These are phyloP conservation scores for Hipparchia sbordonii DNA, from an alignment of 2,888 invertebrate species.

Conservation along the genomic window DNA sequence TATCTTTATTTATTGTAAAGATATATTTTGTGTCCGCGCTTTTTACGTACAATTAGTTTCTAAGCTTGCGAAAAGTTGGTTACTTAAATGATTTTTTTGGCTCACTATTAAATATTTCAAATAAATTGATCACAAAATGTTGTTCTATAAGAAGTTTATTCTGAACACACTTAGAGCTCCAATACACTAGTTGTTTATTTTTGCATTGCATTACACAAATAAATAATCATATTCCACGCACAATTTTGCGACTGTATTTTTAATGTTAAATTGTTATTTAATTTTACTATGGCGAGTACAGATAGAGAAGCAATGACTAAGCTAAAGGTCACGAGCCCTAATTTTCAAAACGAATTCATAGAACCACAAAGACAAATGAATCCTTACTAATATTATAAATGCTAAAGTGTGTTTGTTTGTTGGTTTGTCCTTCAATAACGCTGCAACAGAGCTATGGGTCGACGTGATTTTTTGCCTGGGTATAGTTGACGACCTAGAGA, in stretches of 20 bases:
- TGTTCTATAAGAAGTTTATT: background rate
- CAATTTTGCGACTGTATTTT: constrained; percentile 1
- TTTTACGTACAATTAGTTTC: constrained; percentile 2
- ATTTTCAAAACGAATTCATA: no score
- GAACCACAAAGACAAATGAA: no score
- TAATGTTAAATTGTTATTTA: background rate
- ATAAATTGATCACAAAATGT: background rate
- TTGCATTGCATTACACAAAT: background rate
- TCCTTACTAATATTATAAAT: no score
- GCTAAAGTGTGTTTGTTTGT: no score
- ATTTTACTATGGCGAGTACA: background rate
- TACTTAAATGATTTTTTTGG: background rate
- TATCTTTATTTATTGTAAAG: constrained; percentile 22
- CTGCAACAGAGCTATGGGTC: no score
- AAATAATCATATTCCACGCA: background rate
- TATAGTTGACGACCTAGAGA: no score
- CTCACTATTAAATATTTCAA: background rate
- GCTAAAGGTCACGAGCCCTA: no score
- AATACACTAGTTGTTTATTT: background rate
- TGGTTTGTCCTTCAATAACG: no score
- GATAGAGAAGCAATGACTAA: background rate
- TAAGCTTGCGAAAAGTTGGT: background rate
- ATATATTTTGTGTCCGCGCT: constrained; percentile 15
- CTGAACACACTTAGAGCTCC: background rate
- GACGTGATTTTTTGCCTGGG: no score